These are phyloP conservation scores for Spondyliosoma cantharus DNA, from an alignment of 2,797 vertebrate genomes.

Conservation along the genomic window DNA sequence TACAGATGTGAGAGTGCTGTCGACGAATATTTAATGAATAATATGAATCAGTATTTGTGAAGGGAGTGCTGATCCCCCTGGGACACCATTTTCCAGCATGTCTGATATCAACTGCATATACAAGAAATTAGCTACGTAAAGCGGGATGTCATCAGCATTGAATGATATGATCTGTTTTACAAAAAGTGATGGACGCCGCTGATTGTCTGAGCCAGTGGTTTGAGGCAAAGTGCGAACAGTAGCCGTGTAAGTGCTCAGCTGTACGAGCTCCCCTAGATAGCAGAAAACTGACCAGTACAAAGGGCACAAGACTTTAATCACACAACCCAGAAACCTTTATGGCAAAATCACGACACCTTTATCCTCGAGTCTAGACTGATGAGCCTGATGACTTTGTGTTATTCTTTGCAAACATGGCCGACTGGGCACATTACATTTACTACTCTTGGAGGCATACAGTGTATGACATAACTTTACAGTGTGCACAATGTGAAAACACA, in stretches of 20 bases:
- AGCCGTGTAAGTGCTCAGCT: not conserved
- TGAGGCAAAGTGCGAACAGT: not conserved
- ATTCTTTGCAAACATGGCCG: conserved; percentile 36
- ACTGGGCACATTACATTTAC: conserved; percentile 4
- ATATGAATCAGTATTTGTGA: too few species aligned
- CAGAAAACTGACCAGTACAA: not conserved
- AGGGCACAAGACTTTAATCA: not conserved
- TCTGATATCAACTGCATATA: too few species aligned
- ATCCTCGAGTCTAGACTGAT: conserved; percentile 31
- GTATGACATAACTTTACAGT: conserved; percentile 47
- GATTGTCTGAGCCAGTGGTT: not conserved
- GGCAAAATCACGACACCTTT: not conserved
- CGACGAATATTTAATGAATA: too few species aligned
- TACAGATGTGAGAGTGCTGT: too few species aligned
- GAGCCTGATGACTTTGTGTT: not conserved
- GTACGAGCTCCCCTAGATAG: not conserved
- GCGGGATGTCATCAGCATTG: not conserved
- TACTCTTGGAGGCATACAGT: conserved; percentile 35
- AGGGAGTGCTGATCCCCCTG: too few species aligned
- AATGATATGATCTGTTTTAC: not conserved
- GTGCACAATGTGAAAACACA: conserved; percentile 35
- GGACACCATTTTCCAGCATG: too few species aligned
- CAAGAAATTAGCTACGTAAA: not conserved
- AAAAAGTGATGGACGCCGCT: not conserved
- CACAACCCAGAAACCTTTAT: not conserved